phyloP scores from a whole-genome alignment of 2,888 invertebrate genomes.

The Seira sanloemensis region DNA sequence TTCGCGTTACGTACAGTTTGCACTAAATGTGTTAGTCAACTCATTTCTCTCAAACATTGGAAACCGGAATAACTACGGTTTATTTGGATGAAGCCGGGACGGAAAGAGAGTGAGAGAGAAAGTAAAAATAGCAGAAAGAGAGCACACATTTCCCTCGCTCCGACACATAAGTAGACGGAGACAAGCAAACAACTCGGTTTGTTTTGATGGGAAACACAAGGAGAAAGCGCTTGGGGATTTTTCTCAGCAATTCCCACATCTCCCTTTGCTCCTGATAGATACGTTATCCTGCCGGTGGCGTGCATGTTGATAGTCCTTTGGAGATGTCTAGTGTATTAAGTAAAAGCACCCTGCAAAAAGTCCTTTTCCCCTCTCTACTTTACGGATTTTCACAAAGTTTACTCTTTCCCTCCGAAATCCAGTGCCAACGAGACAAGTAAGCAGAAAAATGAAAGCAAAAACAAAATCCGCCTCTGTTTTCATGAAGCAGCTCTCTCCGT shows the following conservation, averaged over 20 bases:
- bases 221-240: slow-evolving; percentile 59
- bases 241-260: slow-evolving; percentile 50
- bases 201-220: slow-evolving; percentile 53
- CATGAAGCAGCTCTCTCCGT: not conserved
- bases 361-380: slow-evolving; percentile 17
- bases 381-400: slow-evolving; percentile 54
- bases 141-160: not conserved
- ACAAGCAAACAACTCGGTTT: slow-evolving; percentile 46
- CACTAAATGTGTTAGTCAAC: slow-evolving; percentile 1
- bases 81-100: too few species aligned
- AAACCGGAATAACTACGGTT: too few species aligned
- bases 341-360: slow-evolving; percentile 1
- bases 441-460: not conserved
- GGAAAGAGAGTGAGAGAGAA: not conserved
- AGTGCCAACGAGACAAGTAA: not conserved
- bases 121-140: not conserved
- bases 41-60: not conserved
- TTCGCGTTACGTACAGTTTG: not conserved
- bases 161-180: not conserved
- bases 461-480: not conserved
- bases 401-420: slow-evolving; percentile 10
- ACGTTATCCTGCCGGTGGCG: not conserved
- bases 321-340: not conserved
- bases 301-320: not conserved
- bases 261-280: slow-evolving; percentile 2